Percentiles rank a stretch among this genome's conserved stretches.
phyloP scores from a whole-genome alignment of 2,888 invertebrate species.

The Drosophila longiperda region DNA sequence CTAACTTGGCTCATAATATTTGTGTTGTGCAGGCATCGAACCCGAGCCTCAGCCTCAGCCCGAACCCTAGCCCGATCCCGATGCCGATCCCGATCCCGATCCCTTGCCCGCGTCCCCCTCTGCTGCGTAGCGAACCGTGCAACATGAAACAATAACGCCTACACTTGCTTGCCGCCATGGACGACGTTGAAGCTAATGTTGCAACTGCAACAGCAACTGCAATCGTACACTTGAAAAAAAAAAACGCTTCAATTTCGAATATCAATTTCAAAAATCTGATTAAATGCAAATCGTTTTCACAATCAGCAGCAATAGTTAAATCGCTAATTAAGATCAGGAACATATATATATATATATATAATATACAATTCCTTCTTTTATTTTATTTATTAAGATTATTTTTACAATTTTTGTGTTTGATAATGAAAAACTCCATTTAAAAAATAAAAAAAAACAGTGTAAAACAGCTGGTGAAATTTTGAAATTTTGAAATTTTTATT shows the following conservation, averaged over 20 bases:
- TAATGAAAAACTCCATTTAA: neutral
- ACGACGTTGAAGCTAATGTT: constrained; percentile 8
- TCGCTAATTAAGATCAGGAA: neutral
- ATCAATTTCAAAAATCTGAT: neutral
- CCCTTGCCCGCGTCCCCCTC: neutral
- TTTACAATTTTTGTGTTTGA: neutral
- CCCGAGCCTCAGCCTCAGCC: neutral
- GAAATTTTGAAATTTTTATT: neutral
- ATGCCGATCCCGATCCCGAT: neutral
- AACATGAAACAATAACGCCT: constrained; percentile 85
- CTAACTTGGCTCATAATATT: constrained; percentile 21
- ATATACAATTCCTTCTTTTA: neutral
- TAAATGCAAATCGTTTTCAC: neutral
- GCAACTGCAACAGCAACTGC: constrained; percentile 34
- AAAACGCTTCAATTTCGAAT: neutral
- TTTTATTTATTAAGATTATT: too few species aligned
- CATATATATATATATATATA: neutral
- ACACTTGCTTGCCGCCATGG: constrained; percentile 71
- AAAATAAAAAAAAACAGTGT: neutral
- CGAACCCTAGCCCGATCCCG: neutral
- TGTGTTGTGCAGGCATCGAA: neutral
- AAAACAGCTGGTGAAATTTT: neutral
- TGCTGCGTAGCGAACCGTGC: constrained; percentile 72
- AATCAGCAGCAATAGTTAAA: neutral
- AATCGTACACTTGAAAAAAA: constrained; percentile 9